A percentile compares a stretch with the other conserved stretches of the same genome.
Conservation (phyloP, 2,888 invertebrate genomes). For the Ochlodes sylvanus region DNA sequence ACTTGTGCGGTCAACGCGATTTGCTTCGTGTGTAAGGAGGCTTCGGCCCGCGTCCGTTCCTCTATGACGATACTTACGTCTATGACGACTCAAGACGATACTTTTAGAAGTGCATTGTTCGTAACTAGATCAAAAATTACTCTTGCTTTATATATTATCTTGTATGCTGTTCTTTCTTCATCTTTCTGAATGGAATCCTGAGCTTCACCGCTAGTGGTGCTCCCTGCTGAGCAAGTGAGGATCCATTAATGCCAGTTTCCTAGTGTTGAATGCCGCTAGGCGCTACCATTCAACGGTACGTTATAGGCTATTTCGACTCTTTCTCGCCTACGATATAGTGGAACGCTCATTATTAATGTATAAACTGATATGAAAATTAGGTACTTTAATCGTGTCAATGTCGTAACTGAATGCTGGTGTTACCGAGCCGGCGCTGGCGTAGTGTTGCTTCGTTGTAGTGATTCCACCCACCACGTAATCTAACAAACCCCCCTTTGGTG, state of each 20-base stretch:
- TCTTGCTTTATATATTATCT: not conserved
- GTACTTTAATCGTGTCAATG: constrained; percentile 22
- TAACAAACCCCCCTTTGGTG: constrained; percentile 45
- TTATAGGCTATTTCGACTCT: no score
- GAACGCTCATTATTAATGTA: not conserved
- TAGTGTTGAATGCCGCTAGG: no score
- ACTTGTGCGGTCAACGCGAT: constrained; percentile 12
- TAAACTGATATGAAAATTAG: not conserved
- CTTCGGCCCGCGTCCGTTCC: not conserved
- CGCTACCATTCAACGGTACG: no score
- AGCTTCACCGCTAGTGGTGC: no score
- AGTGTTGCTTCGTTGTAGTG: constrained; percentile 49
- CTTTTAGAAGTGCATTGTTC: not conserved
- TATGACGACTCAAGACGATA: not conserved
- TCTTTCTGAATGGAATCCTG: no score
- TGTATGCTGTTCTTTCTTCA: no score
- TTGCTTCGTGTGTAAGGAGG: not conserved
- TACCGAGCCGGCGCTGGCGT: constrained; percentile 3
- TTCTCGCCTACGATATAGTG: no score
- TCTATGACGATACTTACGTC: not conserved
- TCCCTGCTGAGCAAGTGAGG: no score
- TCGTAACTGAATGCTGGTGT: constrained; percentile 23
- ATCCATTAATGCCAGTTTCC: no score
- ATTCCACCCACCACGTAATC: constrained; percentile 59
- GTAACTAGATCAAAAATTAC: not conserved